Conservation (phyloP, 1,140 invertebrate species). For the Dreissena rostriformis region DNA sequence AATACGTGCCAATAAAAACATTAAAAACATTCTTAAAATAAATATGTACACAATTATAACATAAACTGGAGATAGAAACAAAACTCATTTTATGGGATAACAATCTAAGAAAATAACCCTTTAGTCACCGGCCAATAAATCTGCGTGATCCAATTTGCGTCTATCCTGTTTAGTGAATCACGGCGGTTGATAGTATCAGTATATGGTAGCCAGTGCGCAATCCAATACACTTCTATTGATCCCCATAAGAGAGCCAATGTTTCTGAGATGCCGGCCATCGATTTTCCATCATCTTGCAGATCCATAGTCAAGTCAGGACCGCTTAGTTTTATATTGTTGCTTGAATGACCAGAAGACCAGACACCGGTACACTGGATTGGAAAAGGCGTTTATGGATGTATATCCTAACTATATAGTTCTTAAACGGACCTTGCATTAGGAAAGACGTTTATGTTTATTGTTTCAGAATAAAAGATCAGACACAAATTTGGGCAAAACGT, state of each 20-base stretch:
- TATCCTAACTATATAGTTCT: too few species aligned
- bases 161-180: background rate
- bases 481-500: too few species aligned
- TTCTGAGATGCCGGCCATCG: constrained; percentile 42
- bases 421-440: too few species aligned
- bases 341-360: too few species aligned
- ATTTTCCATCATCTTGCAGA: constrained; percentile 40
- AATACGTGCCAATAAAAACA: too few species aligned
- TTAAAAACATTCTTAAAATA: too few species aligned
- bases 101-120: constrained; percentile 49
- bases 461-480: too few species aligned
- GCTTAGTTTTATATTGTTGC: constrained; percentile 13
- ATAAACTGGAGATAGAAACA: background rate
- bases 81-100: constrained; percentile 3
- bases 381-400: too few species aligned
- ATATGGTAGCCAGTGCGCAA: background rate
- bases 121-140: constrained; percentile 41
- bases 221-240: constrained; percentile 44
- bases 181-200: too few species aligned
- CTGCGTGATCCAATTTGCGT: constrained; percentile 50
- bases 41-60: too few species aligned
- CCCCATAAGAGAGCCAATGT: background rate
- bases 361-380: too few species aligned
- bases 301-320: constrained; percentile 53
- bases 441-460: too few species aligned